These are phyloP conservation scores for Apogon talboti DNA, from an alignment of 2,797 vertebrate genomes.

Conservation along the genomic window DNA sequence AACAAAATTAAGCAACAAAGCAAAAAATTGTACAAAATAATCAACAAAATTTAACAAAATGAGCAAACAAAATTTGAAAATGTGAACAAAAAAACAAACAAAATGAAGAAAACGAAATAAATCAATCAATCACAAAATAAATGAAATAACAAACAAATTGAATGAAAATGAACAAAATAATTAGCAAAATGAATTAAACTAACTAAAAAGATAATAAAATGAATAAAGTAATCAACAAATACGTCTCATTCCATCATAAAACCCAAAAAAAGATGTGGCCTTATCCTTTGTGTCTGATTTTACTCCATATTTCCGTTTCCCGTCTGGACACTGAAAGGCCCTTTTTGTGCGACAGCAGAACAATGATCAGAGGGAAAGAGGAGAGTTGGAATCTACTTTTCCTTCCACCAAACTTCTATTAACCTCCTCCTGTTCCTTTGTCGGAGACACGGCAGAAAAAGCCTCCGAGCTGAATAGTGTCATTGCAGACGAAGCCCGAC, in stretches of 20 bases:
- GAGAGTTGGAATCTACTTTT: slow-evolving; percentile 50
- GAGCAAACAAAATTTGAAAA: too few relatives aligned
- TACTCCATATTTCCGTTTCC: slow-evolving; percentile 67
- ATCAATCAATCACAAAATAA: too few relatives aligned
- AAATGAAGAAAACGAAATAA: too few relatives aligned
- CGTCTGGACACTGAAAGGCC: slow-evolving; percentile 61
- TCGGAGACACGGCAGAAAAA: slow-evolving; percentile 37
- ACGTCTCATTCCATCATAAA: slow-evolving; percentile 35
- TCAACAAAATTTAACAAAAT: too few relatives aligned
- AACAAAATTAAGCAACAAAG: too few relatives aligned
- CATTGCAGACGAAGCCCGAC: slow-evolving; percentile 41
- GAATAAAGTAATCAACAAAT: too few relatives aligned
- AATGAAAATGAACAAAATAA: too few relatives aligned
- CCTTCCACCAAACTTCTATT: slow-evolving; percentile 54
- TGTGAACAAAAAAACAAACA: too few relatives aligned
- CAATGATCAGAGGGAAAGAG: slow-evolving; percentile 31
- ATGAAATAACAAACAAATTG: too few relatives aligned
- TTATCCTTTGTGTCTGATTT: slow-evolving; percentile 61
- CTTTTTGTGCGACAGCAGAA: slow-evolving; percentile 50
- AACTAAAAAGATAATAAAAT: too few relatives aligned
- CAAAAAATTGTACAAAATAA: too few relatives aligned
- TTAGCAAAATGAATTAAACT: too few relatives aligned
- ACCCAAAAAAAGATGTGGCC: background rate
- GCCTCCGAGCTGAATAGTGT: slow-evolving; percentile 60
- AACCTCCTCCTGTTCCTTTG: slow-evolving; percentile 65